Percentiles rank a stretch among this genome's conserved stretches.
Evolutionary conservation across 2,888 invertebrate genomes (phyloP).

Genomic region (Cinara cedri): DNA sequence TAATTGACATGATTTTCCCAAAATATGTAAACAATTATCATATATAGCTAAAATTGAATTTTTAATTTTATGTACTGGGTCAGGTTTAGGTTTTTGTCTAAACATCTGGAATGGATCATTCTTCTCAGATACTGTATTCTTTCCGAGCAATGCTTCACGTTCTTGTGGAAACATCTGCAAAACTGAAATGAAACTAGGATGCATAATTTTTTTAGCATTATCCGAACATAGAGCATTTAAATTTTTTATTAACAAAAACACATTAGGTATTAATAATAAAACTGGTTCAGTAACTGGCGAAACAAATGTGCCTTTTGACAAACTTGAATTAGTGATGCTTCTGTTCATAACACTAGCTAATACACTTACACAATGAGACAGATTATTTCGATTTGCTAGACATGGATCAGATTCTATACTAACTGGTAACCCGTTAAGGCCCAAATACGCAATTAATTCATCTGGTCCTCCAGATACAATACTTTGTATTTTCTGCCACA

Average conservation of each 20-base stretch:
- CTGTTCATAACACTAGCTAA: constrained; percentile 54
- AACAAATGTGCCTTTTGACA: constrained; percentile 41
- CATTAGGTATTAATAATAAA: constrained; percentile 78
- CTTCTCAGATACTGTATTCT: constrained; percentile 44
- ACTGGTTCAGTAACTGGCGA: constrained; percentile 87
- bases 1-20: constrained; percentile 78
- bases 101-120: constrained; percentile 50
- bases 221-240: constrained; percentile 82
- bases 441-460: constrained; percentile 52
- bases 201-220: constrained; percentile 64
- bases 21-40: constrained; percentile 81
- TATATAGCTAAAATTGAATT: constrained; percentile 78
- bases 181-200: constrained; percentile 47
- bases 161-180: constrained; percentile 57
- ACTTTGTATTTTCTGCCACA: constrained; percentile 54
- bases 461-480: constrained; percentile 35
- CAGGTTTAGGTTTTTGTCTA: constrained; percentile 60
- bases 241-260: constrained; percentile 78
- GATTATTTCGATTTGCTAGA: constrained; percentile 57
- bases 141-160: constrained; percentile 48
- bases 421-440: constrained; percentile 43
- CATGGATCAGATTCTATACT: constrained; percentile 40
- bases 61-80: constrained; percentile 81
- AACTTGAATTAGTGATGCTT: constrained; percentile 52
- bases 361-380: constrained; percentile 56